These are phyloP conservation scores for Myodes glareolus DNA, from an alignment of 2,113 vertebrate species.

Conservation along the genomic window DNA sequence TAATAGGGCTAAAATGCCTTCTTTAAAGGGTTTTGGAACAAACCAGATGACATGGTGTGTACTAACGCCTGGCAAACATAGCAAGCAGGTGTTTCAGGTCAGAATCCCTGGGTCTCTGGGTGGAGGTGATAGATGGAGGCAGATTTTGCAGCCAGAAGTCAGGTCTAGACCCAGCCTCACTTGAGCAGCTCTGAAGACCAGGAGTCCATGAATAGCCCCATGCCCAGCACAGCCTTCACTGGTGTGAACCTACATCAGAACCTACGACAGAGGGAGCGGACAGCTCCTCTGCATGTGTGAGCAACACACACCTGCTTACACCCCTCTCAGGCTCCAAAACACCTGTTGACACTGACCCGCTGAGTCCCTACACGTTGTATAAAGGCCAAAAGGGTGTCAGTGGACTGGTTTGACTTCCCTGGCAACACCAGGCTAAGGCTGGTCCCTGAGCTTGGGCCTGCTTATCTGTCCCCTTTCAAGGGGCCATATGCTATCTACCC, in stretches of 20 bases:
- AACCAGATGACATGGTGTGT: not conserved
- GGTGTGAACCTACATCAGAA: conserved; percentile 20
- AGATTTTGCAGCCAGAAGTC: conserved; percentile 72
- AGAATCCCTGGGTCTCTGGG: conserved; percentile 64
- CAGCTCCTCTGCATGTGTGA: conserved; percentile 70
- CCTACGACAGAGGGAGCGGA: conserved; percentile 56
- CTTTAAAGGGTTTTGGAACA: not conserved
- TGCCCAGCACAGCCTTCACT: conserved; percentile 81
- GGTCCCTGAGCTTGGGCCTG: not conserved
- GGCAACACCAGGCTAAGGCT: not conserved
- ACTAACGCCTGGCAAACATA: conserved; percentile 20
- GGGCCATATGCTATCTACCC: not conserved
- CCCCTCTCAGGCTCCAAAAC: not conserved
- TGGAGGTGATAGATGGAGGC: conserved; percentile 77
- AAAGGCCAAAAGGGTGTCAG: not conserved
- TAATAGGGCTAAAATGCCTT: not conserved
- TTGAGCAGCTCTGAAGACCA: conserved; percentile 84
- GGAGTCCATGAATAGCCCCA: conserved; percentile 80
- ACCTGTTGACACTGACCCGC: not conserved
- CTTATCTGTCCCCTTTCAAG: not conserved
- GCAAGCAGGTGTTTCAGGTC: conserved; percentile 82
- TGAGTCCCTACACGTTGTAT: not conserved
- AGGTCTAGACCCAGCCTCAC: conserved; percentile 61
- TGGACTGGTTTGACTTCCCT: not conserved
- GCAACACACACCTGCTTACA: not conserved